A percentile compares a stretch with the other conserved stretches of the same genome.
Conservation (phyloP, 2,888 invertebrate species). For the Hedychridium roseum region DNA sequence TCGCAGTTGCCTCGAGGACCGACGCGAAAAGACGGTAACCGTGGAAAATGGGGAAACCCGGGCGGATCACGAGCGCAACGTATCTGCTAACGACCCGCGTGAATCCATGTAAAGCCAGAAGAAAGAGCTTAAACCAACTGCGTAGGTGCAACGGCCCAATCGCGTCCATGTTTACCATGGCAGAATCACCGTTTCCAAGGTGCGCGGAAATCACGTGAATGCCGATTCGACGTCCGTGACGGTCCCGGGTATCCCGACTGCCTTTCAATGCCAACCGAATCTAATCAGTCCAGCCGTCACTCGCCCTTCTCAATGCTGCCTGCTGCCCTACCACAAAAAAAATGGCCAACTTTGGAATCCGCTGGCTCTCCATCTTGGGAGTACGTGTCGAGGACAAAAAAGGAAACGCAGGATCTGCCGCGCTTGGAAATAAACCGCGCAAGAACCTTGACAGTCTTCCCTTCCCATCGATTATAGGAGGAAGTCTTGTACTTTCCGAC, state of each 20-base stretch:
- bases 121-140: background rate
- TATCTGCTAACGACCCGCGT: constrained; percentile 52
- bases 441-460: too few species aligned
- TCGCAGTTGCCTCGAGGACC: constrained; percentile 24
- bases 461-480: too few species aligned
- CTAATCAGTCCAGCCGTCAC: constrained; percentile 50
- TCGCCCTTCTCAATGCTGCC: constrained; percentile 29
- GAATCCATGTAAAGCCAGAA: constrained; percentile 39
- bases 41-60: constrained; percentile 49
- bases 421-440: too few species aligned
- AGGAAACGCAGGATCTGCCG: too few species aligned
- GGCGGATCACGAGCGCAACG: constrained; percentile 54
- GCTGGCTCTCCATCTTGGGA: background rate
- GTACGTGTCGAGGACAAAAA: too few species aligned
- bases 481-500: too few species aligned
- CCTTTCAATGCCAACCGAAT: constrained; percentile 50
- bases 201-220: constrained; percentile 60
- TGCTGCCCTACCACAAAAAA: constrained; percentile 5
- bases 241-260: constrained; percentile 51
- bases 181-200: constrained; percentile 55
- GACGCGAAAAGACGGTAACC: constrained; percentile 32
- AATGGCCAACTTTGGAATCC: background rate
- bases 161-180: constrained; percentile 46
- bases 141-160: constrained; percentile 1
- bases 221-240: constrained; percentile 57